phyloP scores from a whole-genome alignment of 1,140 invertebrate species.

The Caenorhabditis tropicalis region DNA sequence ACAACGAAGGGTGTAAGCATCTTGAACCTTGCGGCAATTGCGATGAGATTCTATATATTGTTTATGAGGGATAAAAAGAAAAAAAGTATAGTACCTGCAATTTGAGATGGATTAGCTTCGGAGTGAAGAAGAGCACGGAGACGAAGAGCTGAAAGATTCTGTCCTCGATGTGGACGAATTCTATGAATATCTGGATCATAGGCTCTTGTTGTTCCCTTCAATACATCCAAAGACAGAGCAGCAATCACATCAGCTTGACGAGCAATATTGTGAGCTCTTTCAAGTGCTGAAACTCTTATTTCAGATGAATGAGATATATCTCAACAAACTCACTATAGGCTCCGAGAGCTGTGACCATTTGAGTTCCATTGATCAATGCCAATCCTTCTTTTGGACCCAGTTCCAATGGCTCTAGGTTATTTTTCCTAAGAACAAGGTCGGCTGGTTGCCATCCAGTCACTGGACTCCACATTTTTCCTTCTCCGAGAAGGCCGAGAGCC shows the following conservation, averaged over 20 bases:
- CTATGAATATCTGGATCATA: conserved; percentile 80
- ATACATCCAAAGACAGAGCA: conserved; percentile 79
- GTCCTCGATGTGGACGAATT: conserved; percentile 79
- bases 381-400: conserved; percentile 80
- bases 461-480: conserved; percentile 83
- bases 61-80: background rate
- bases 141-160: conserved; percentile 77
- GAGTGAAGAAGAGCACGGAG: conserved; percentile 79
- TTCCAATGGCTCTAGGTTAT: conserved; percentile 77
- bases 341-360: conserved; percentile 80
- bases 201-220: conserved; percentile 80
- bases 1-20: conserved; percentile 81
- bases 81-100: conserved; percentile 75
- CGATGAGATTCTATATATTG: conserved; percentile 75
- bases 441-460: conserved; percentile 80
- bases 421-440: conserved; percentile 76
- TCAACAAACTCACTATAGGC: conserved; percentile 75
- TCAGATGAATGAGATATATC: background rate
- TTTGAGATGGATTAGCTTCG: conserved; percentile 79
- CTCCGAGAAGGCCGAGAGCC: conserved; percentile 80
- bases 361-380: conserved; percentile 81
- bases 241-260: conserved; percentile 80
- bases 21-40: conserved; percentile 80
- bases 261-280: conserved; percentile 77
- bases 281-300: conserved; percentile 74